Conservation (phyloP, 1,140 invertebrate species). For the Pseudomyrmex concolor region DNA sequence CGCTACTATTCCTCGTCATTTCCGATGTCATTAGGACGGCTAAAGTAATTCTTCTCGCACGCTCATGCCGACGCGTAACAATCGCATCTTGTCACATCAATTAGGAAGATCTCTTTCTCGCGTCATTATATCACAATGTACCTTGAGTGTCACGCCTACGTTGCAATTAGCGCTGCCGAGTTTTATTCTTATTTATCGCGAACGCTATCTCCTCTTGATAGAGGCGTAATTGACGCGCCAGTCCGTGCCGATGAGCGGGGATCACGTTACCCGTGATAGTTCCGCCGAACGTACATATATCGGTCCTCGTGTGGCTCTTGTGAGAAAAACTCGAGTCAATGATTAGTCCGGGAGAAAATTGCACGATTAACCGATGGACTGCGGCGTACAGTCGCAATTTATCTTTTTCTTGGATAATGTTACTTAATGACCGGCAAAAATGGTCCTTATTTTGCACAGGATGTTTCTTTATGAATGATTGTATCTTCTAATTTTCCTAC, state of each 20-base stretch:
- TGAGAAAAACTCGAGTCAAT: slow-evolving; percentile 43
- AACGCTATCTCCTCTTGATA: slow-evolving; percentile 14
- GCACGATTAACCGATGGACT: slow-evolving; percentile 45
- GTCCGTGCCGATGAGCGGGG: slow-evolving; percentile 23
- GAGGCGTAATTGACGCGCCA: slow-evolving; percentile 39
- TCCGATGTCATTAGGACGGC: slow-evolving; percentile 41
- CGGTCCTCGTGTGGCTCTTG: slow-evolving; percentile 10
- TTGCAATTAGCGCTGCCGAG: slow-evolving; percentile 32
- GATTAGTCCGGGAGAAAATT: slow-evolving; percentile 49
- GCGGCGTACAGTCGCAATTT: slow-evolving; percentile 25
- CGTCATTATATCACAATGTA: slow-evolving; percentile 40
- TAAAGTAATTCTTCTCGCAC: slow-evolving; percentile 43
- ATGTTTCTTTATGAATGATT: slow-evolving; percentile 21
- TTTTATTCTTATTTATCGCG: slow-evolving; percentile 54
- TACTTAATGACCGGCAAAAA: slow-evolving; percentile 46
- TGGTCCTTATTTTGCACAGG: slow-evolving; percentile 7
- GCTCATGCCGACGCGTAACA: slow-evolving; percentile 23
- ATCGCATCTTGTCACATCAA: slow-evolving; percentile 47
- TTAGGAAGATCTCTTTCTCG: slow-evolving; percentile 38
- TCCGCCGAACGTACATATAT: slow-evolving; percentile 9
- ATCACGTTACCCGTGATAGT: slow-evolving; percentile 22
- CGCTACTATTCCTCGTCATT: slow-evolving; percentile 44
- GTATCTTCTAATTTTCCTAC: background rate
- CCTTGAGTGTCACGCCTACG: slow-evolving; percentile 40
- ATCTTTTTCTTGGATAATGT: slow-evolving; percentile 46